phyloP scores from a whole-genome alignment of 2,113 vertebrate genomes.

The Dromas ardeola region DNA sequence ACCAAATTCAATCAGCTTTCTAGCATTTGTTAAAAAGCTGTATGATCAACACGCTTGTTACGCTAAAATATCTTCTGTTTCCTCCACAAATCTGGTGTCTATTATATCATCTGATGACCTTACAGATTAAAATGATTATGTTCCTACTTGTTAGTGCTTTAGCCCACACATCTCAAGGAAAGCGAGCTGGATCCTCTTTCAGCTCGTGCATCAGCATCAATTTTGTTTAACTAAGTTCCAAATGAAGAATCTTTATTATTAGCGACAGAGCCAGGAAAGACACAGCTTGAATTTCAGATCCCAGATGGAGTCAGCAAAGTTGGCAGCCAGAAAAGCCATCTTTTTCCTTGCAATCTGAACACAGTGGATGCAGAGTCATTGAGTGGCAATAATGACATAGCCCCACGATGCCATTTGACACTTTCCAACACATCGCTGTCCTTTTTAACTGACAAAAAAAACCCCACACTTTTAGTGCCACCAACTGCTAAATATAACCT shows the following conservation, averaged over 20 bases:
- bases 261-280: constrained; percentile 11
- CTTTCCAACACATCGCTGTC: neutral
- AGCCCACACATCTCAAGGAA: neutral
- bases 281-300: constrained; percentile 37
- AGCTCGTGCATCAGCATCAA: neutral
- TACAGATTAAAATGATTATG: neutral
- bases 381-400: neutral
- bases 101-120: neutral
- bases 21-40: neutral
- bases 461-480: neutral
- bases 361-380: neutral
- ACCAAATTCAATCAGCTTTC: neutral
- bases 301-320: constrained; percentile 39
- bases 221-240: constrained; percentile 39
- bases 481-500: neutral
- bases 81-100: neutral
- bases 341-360: neutral
- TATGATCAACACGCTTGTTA: neutral
- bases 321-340: constrained; percentile 8
- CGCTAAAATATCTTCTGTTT: constrained; percentile 1
- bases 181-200: neutral
- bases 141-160: neutral
- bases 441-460: neutral
- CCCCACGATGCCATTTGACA: neutral
- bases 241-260: constrained; percentile 47